Base-by-base conservation (phyloP, 2,888 invertebrate species). In the Ditula angustiorana region DNA sequence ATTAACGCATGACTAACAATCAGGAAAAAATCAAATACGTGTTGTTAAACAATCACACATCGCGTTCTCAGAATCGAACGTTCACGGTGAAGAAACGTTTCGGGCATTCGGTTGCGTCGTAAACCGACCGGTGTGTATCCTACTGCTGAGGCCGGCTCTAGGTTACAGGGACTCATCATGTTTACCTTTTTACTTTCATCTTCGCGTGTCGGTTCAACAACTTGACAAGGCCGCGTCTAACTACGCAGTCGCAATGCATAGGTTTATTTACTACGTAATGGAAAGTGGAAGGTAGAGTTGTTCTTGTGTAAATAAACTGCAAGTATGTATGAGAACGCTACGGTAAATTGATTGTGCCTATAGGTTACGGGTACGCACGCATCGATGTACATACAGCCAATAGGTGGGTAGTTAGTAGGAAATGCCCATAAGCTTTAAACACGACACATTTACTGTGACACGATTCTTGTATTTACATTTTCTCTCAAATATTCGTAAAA, bases 1-100 rank as follows among this genome's bases (percentile, higher is more conserved):
- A 86, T 87, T 84, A 82, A 81, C 77, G 81, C 74, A 80, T 90
- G 91, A 91, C 82, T 89, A 88, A 90, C 77, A 79, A 77, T 79
- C 77, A 75, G 69, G 78, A 78, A 86, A 84, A 84, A 87, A 85
- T 81, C 79, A 72, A 77, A 79, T 67, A 67, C 69, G 67, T 69
- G 60, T 61, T 70, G 68, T 61, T 69, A 70, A 67, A 69, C 60
- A 62, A 68, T 44, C 49, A 19, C 26, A 49, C 53, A 47, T 30
- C 37, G 24, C 41, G 26, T 64, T 64, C 64, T 59, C 30, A 35
- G 64, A 64, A 64, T 2, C 19, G 41, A 41, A 10, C 19, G 37
- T 19, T 67, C 60, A 67, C 69, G 69, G 71, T 71, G 56, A 68
- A 74, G 75, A 74, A 80, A 75, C 33, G n/a, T 23, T 23, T 16